Conservation (phyloP, 2,113 vertebrate species). For the Trochalopteron elliotii region DNA sequence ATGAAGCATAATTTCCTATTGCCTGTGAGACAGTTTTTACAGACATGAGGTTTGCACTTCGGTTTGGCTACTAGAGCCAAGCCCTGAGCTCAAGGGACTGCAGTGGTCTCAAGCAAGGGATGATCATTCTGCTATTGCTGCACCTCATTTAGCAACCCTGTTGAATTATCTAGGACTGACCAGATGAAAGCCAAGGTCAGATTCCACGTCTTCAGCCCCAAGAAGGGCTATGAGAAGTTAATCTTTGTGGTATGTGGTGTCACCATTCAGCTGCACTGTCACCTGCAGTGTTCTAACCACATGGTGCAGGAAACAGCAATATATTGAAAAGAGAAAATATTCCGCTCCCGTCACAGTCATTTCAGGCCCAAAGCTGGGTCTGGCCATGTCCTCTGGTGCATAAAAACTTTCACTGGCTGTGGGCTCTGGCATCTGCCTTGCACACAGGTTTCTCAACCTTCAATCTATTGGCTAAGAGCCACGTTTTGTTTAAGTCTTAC, state of each 20-base stretch:
- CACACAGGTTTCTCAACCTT: slow-evolving; percentile 7
- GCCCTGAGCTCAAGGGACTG: not conserved
- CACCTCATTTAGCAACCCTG: not conserved
- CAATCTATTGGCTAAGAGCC: not conserved
- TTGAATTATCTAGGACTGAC: not conserved
- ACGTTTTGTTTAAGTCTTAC: not conserved
- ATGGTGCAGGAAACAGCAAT: slow-evolving; percentile 4
- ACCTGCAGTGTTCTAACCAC: slow-evolving; percentile 44
- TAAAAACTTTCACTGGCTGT: slow-evolving; percentile 56
- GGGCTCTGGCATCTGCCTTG: not conserved
- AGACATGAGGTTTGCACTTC: not conserved
- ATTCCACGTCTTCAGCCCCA: not conserved
- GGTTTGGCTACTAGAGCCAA: not conserved
- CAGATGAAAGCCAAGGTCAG: not conserved
- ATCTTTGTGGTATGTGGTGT: not conserved
- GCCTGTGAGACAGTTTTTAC: not conserved
- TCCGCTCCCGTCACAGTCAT: slow-evolving; percentile 9
- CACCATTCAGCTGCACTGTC: slow-evolving; percentile 17
- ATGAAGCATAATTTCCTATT: slow-evolving; percentile 27
- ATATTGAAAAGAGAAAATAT: slow-evolving; percentile 39
- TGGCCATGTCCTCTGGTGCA: not conserved
- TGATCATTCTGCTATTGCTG: not conserved
- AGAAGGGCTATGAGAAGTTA: not conserved
- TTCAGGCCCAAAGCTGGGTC: slow-evolving; percentile 30
- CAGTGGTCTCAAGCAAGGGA: not conserved